A percentile compares a stretch with the other conserved stretches of the same genome.
Evolutionary conservation across 2,888 invertebrate species (phyloP).

Genomic region (Acronicta aceris): DNA sequence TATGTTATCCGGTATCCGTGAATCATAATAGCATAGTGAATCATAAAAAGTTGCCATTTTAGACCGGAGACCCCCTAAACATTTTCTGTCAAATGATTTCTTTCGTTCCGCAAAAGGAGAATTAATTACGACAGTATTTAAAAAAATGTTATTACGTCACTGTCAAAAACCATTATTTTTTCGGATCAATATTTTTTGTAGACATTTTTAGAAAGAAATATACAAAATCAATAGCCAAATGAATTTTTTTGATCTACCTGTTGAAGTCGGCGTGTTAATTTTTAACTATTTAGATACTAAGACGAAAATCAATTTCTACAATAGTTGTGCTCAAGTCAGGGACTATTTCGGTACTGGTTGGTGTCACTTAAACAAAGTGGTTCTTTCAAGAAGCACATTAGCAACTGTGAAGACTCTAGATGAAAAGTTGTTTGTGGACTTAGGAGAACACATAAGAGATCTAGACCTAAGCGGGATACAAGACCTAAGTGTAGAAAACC

Average conservation of each 20-base stretch:
- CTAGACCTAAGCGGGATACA: constrained; percentile 63
- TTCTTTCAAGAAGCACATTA: constrained; percentile 57
- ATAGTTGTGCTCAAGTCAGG: constrained; percentile 50
- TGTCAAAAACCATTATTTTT: constrained; percentile 29
- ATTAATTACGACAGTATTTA: neutral
- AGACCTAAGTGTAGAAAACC: constrained; percentile 55
- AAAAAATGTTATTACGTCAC: constrained; percentile 9
- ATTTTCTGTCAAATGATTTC: too few relatives aligned
- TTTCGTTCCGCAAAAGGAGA: neutral
- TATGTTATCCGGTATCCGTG: too few relatives aligned
- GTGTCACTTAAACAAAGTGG: constrained; percentile 54
- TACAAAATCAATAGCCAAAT: constrained; percentile 27
- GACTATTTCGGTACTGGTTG: constrained; percentile 59
- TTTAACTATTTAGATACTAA: constrained; percentile 54
- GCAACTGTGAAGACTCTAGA: constrained; percentile 57
- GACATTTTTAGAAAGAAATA: constrained; percentile 15
- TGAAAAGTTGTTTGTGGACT: constrained; percentile 55
- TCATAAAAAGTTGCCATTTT: too few relatives aligned
- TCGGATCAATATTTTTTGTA: constrained; percentile 17
- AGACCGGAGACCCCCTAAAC: too few relatives aligned
- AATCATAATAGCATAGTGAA: too few relatives aligned
- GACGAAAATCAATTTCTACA: constrained; percentile 58
- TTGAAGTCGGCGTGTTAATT: constrained; percentile 58
- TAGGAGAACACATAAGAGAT: constrained; percentile 54
- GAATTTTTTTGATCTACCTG: constrained; percentile 59